Evolutionary conservation across 2,888 invertebrate genomes (phyloP).

Genomic region (Hipparchia sbordonii): DNA sequence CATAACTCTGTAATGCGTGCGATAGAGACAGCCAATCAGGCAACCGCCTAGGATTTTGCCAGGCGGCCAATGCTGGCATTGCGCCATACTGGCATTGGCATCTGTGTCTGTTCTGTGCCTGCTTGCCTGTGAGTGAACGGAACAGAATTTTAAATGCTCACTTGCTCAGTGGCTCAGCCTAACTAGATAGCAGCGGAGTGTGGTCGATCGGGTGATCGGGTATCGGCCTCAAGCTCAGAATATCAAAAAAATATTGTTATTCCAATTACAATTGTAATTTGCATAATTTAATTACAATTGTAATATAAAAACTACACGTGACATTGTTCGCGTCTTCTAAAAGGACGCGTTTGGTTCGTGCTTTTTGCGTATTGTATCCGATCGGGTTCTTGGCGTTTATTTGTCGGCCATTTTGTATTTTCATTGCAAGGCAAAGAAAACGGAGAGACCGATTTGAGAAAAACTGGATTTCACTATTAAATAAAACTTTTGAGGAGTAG

Average conservation of each 20-base stretch:
- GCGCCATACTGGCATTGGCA: constrained; percentile 63
- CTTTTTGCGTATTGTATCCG: constrained; percentile 19
- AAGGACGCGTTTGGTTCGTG: constrained; percentile 18
- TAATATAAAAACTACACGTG: constrained; percentile 40
- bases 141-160: constrained; percentile 55
- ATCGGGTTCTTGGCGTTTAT: constrained; percentile 45
- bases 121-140: constrained; percentile 63
- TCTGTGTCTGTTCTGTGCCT: constrained; percentile 54
- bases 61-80: constrained; percentile 71
- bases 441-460: constrained; percentile 58
- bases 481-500: constrained; percentile 34
- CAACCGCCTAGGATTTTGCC: constrained; percentile 62
- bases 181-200: constrained; percentile 39
- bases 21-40: constrained; percentile 55
- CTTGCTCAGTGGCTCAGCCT: constrained; percentile 49
- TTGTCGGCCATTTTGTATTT: constrained; percentile 78
- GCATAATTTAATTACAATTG: constrained; percentile 54
- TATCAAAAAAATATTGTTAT: constrained; percentile 43
- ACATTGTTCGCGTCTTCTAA: constrained; percentile 12
- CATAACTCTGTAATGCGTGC: constrained; percentile 39
- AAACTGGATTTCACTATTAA: constrained; percentile 56
- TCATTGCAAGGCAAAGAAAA: constrained; percentile 48
- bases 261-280: constrained; percentile 53
- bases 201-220: constrained; percentile 44
- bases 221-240: constrained; percentile 38